A percentile compares a stretch with the other conserved stretches of the same genome.
These are phyloP conservation scores for Sebastes variabilis DNA, from an alignment of 2,797 vertebrate genomes.

Conservation along the genomic window DNA sequence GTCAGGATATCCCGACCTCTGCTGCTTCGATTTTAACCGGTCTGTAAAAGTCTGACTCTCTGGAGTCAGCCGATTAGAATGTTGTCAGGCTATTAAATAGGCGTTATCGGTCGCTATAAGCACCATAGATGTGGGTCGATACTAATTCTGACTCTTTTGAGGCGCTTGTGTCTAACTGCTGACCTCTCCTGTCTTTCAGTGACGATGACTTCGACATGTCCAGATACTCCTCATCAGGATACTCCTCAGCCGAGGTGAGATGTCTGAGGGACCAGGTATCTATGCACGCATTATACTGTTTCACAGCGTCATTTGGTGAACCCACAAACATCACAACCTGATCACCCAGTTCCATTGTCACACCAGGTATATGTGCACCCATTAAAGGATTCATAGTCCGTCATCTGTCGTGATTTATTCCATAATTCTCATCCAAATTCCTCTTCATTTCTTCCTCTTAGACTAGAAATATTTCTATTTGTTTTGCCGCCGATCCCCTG, in stretches of 20 bases:
- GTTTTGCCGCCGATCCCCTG: not conserved
- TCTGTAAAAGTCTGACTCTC: not conserved
- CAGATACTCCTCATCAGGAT: constrained; percentile 98
- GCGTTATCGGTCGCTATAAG: too few relatives aligned
- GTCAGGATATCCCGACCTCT: not conserved
- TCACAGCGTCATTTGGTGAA: constrained; percentile 56
- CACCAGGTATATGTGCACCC: constrained; percentile 57
- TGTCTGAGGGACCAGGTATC: constrained; percentile 86
- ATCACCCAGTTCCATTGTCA: constrained; percentile 63
- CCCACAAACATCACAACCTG: constrained; percentile 59
- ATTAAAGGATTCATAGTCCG: constrained; percentile 10
- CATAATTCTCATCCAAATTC: constrained; percentile 23
- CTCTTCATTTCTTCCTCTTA: constrained; percentile 17
- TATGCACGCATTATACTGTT: constrained; percentile 75
- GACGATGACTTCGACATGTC: constrained; percentile 99
- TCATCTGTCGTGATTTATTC: constrained; percentile 4
- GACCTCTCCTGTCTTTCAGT: constrained; percentile 75
- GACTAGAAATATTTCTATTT: not conserved
- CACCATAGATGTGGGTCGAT: too few relatives aligned
- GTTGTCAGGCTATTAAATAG: too few relatives aligned
- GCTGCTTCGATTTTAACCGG: not conserved
- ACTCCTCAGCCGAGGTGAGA: constrained; percentile 99
- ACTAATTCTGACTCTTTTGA: constrained; percentile 11
- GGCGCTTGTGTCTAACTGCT: constrained; percentile 26
- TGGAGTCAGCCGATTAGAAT: too few relatives aligned